phyloP scores from a whole-genome alignment of 37 sponge, comb jelly and placozoan species.

The Mnemiopsis leidyi region DNA sequence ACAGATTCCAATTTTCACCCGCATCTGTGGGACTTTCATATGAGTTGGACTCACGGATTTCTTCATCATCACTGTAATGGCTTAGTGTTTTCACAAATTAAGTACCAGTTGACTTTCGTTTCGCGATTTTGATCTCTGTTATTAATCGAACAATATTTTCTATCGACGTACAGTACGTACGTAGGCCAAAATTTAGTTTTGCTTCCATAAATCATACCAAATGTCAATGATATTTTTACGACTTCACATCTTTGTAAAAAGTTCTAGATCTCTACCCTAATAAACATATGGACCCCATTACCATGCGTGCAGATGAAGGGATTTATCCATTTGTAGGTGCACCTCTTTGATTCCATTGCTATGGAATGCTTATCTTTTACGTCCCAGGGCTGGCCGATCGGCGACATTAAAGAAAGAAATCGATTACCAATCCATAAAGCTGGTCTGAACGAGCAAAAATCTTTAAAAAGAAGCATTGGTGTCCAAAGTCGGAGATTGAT shows the following conservation, averaged over 20 bases:
- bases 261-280: not conserved
- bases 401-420: not conserved
- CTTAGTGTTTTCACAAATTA: not conserved
- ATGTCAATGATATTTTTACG: too few relatives aligned
- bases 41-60: not conserved
- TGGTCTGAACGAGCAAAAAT: too few relatives aligned
- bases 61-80: not conserved
- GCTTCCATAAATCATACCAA: too few relatives aligned
- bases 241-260: too few relatives aligned
- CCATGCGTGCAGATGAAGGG: not conserved
- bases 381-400: not conserved
- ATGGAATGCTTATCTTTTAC: too few relatives aligned
- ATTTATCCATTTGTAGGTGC: not conserved
- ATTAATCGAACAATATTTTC: too few relatives aligned
- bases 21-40: not conserved
- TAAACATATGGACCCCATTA: too few relatives aligned
- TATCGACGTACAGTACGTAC: too few relatives aligned
- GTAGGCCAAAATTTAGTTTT: too few relatives aligned
- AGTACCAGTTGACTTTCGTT: too few relatives aligned
- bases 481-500: not conserved
- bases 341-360: not conserved
- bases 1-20: not conserved
- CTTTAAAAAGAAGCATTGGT: too few relatives aligned
- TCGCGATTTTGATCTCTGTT: too few relatives aligned
- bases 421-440: not conserved